Percentiles rank a stretch among this genome's conserved stretches.
Conservation (phyloP, 2,113 vertebrate species). For the Lates calcarifer region DNA sequence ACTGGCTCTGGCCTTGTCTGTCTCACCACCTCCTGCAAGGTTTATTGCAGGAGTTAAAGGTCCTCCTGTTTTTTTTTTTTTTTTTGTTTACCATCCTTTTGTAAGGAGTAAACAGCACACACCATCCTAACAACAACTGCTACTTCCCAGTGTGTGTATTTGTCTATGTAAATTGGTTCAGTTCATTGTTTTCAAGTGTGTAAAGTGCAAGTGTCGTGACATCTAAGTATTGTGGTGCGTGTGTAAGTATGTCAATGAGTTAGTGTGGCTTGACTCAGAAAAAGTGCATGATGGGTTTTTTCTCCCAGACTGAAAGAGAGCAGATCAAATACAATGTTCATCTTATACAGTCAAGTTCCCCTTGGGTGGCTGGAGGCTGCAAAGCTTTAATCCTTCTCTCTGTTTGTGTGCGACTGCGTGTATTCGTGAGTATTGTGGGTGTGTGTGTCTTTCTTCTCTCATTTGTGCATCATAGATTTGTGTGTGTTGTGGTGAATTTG, state of each 20-base stretch:
- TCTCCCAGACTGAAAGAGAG: constrained; percentile 52
- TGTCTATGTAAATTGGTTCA: not conserved
- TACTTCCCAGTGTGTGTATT: constrained; percentile 1
- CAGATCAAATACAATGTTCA: constrained; percentile 67
- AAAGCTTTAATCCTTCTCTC: constrained; percentile 56
- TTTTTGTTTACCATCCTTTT: constrained; percentile 24
- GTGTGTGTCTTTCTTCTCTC: constrained; percentile 16
- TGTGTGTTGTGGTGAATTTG: constrained; percentile 1
- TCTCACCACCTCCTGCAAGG: constrained; percentile 46
- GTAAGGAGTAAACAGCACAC: not conserved
- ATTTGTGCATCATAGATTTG: constrained; percentile 32
- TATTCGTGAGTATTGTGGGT: not conserved
- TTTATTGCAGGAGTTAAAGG: constrained; percentile 53
- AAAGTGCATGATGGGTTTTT: constrained; percentile 55
- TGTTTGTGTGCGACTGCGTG: constrained; percentile 7
- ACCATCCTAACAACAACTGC: not conserved
- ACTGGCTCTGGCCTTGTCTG: constrained; percentile 65
- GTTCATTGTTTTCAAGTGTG: not conserved
- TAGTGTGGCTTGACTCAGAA: constrained; percentile 36
- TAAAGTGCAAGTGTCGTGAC: constrained; percentile 9
- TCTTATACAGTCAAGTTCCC: constrained; percentile 61
- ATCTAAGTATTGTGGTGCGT: constrained; percentile 6
- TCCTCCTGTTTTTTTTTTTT: constrained; percentile 30
- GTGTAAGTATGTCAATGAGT: constrained; percentile 8
- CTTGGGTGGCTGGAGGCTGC: constrained; percentile 51